Percentiles rank a stretch among this genome's conserved stretches.
Evolutionary conservation across 2,113 vertebrate species (phyloP).

Genomic region (Tragulus kanchil): DNA sequence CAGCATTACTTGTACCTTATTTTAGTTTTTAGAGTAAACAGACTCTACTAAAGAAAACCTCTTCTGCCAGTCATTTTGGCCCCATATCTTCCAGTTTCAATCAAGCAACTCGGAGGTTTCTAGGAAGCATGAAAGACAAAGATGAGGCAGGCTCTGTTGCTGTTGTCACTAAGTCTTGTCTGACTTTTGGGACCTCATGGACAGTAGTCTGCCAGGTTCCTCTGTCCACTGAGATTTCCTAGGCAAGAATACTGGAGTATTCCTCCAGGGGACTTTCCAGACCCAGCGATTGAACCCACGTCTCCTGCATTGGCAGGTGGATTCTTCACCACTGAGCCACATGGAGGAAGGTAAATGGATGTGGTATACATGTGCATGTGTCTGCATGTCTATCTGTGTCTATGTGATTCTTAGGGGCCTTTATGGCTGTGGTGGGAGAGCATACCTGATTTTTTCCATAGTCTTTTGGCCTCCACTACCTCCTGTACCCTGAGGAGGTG

Average conservation of each 20-base stretch:
- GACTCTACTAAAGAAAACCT: neutral
- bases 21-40: conserved; percentile 13
- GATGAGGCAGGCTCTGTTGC: neutral
- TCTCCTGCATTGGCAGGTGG: neutral
- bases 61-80: neutral
- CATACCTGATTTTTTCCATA: neutral
- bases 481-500: neutral
- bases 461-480: neutral
- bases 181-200: neutral
- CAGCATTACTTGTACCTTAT: neutral
- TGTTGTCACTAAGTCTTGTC: neutral
- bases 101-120: neutral
- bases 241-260: neutral
- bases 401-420: neutral
- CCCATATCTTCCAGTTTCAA: neutral
- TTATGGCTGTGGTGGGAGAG: neutral
- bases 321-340: neutral
- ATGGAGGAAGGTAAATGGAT: neutral
- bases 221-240: neutral
- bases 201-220: neutral
- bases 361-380: neutral
- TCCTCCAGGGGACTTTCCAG: neutral
- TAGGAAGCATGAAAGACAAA: neutral
- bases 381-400: rapidly evolving
- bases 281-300: neutral